Percentiles rank a stretch among this genome's conserved stretches.
Evolutionary conservation across 1,140 invertebrate species (phyloP).

Genomic region (Plodia interpunctella): DNA sequence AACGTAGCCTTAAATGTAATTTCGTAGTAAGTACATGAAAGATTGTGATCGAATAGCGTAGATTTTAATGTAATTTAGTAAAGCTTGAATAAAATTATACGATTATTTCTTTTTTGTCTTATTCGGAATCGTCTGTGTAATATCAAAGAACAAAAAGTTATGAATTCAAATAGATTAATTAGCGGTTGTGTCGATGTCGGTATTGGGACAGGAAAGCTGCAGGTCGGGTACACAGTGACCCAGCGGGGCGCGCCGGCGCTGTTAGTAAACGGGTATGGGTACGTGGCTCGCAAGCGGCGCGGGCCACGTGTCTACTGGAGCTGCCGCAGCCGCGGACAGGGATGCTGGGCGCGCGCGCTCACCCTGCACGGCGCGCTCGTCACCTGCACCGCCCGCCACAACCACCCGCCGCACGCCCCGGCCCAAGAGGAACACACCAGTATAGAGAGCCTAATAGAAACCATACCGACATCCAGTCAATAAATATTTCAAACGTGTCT

Average conservation of each 20-base stretch:
- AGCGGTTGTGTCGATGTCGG: constrained; percentile 9
- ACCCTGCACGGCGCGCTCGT: constrained; percentile 47
- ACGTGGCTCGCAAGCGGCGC: constrained; percentile 56
- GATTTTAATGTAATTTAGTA: constrained; percentile 14
- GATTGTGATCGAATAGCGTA: constrained; percentile 43
- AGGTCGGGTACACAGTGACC: constrained; percentile 53
- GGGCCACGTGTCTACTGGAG: constrained; percentile 63
- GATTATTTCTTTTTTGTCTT: background rate
- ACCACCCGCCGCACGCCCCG: constrained; percentile 41
- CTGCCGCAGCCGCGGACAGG: constrained; percentile 42
- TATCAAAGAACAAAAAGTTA: too few relatives aligned
- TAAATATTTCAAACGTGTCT: background rate
- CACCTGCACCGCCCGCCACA: constrained; percentile 36
- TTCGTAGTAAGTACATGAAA: constrained; percentile 12
- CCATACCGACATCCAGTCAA: constrained; percentile 33
- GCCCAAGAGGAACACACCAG: constrained; percentile 33
- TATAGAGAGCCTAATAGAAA: constrained; percentile 65
- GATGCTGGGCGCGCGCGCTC: constrained; percentile 52
- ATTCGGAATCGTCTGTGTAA: background rate
- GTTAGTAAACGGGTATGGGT: constrained; percentile 50
- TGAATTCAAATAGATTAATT: background rate
- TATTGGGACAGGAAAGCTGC: constrained; percentile 18
- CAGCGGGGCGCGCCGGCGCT: constrained; percentile 59
- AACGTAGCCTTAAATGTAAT: too few relatives aligned
- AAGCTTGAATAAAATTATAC: constrained; percentile 15